Conservation (phyloP, 2,888 invertebrate genomes). For the Gandaritis pyraliata region DNA sequence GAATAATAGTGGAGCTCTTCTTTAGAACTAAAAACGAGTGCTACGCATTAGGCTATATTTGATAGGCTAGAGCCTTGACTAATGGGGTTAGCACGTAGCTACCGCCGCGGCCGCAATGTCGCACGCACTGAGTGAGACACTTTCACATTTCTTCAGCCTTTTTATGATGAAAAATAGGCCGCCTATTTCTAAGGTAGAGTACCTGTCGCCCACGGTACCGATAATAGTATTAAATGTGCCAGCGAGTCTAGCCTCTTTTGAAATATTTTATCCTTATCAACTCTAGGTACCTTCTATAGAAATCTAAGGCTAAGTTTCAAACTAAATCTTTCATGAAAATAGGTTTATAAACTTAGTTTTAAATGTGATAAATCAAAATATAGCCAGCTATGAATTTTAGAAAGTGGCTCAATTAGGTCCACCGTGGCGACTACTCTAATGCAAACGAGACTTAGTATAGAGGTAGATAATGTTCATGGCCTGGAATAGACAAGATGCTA, state of each 20-base stretch:
- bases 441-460: too few species aligned
- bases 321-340: background rate
- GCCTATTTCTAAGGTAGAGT: constrained; percentile 16
- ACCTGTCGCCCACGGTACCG: constrained; percentile 4
- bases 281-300: background rate
- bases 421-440: too few species aligned
- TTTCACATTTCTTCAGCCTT: constrained; percentile 10
- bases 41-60: background rate
- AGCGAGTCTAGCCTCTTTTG: background rate
- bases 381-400: too few species aligned
- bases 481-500: too few species aligned
- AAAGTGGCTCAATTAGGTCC: too few species aligned
- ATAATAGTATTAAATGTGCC: constrained; percentile 7
- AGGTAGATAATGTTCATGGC: too few species aligned
- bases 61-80: background rate
- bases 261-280: constrained; percentile 4
- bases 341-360: background rate
- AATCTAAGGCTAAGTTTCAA: background rate
- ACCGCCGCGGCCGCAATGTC: constrained; percentile 10
- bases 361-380: too few species aligned
- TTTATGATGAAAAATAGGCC: constrained; percentile 23
- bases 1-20: too few species aligned
- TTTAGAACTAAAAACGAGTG: too few species aligned
- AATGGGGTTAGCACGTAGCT: constrained; percentile 4
- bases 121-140: constrained; percentile 7